Evolutionary conservation across 2,113 vertebrate genomes (phyloP), one percentile per base, ranked within the genome.

Genomic region (Ptychochromis oligacanthus): DNA sequence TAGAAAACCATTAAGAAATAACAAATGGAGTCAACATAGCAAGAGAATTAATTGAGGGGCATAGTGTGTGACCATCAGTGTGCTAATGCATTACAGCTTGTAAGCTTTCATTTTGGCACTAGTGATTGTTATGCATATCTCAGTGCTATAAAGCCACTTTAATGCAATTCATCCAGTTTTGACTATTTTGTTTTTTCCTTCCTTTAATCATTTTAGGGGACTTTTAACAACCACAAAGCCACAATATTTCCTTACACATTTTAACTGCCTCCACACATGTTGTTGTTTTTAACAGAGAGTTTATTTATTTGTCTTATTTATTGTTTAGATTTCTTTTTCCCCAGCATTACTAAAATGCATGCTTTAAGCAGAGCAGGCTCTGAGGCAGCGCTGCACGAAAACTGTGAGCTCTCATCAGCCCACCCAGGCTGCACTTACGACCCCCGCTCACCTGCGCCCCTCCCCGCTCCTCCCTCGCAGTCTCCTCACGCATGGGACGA

Each of bases 401-500:
- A 26, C 17, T 40, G 46, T 5, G 34, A 85, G 52, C 74, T 67
- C 76, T 61, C 38, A 74, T 10, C 59, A 36, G 59, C 52, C 46
- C 17, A 4, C 43, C 78, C 57, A n/a, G 56, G n/a, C 65, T 77
- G 24, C 87, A 83, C 83, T 75, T 0, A 55, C 67, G 56, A 72
- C 74, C 43, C 57, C 40, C 7, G 12, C 75, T 77, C 54, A 65
- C 22, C 67, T 49, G n/a, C 57, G 1, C 40, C 78, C 36, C 78
- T 83, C 79, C 22, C 10, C 52, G 1, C 43, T 70, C 38, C 81
- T 83, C 78, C 86, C 82, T 82, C 64, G 31, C 18, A 80, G 75
- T 88, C 91, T 92, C 82, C 80, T 89, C 93, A 88, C 78, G 56
- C 36, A 10, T 86, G 78, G 75, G 64, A 76, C 56, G 26, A 85